These are phyloP conservation scores for Neotragus pygmaeus DNA, from an alignment of 2,113 vertebrate genomes.

Conservation along the genomic window DNA sequence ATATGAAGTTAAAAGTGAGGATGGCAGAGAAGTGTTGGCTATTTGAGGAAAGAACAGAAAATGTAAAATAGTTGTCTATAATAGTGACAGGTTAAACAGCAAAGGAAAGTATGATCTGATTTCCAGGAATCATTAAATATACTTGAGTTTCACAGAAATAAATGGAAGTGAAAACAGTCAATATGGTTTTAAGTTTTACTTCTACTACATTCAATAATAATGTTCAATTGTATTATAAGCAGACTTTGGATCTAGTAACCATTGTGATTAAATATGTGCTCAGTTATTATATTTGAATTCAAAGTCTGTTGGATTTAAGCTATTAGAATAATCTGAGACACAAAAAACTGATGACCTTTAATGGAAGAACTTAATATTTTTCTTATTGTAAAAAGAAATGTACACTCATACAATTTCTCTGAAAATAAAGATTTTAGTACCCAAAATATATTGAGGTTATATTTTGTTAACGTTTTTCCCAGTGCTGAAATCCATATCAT, in stretches of 20 bases:
- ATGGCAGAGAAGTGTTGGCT: background rate
- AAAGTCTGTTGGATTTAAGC: background rate
- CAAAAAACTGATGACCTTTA: background rate
- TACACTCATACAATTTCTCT: background rate
- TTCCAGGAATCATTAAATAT: background rate
- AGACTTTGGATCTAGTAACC: background rate
- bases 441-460: background rate
- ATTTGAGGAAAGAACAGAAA: background rate
- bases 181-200: background rate
- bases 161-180: background rate
- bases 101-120: background rate
- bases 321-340: background rate
- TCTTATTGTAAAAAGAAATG: background rate
- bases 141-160: background rate
- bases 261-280: background rate
- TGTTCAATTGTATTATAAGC: background rate
- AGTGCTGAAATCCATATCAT: background rate
- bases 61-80: background rate
- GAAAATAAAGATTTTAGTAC: background rate
- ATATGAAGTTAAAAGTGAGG: background rate
- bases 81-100: background rate
- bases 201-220: background rate
- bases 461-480: background rate
- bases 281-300: background rate
- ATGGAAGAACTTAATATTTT: background rate